These are phyloP conservation scores for Cylas formicarius DNA, from an alignment of 1,140 invertebrate species.

Conservation along the genomic window DNA sequence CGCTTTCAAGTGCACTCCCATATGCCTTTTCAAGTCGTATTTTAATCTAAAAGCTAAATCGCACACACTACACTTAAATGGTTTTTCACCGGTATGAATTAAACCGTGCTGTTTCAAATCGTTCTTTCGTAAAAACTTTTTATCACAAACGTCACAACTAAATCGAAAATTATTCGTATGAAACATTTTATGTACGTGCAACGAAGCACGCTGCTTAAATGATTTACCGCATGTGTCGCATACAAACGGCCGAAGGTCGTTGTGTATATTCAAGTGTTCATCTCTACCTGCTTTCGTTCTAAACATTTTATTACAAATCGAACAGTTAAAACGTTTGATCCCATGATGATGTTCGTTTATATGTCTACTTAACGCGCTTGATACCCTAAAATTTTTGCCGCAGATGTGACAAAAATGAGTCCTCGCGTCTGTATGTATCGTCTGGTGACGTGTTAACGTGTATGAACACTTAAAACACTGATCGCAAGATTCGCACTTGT, in stretches of 20 bases:
- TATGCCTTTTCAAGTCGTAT: constrained; percentile 30
- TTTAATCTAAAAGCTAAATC: constrained; percentile 20
- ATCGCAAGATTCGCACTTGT: constrained; percentile 44
- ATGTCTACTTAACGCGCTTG: constrained; percentile 28
- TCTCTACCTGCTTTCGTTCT: constrained; percentile 50
- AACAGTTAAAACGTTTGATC: constrained; percentile 43
- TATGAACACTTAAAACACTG: constrained; percentile 43
- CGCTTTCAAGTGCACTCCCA: constrained; percentile 18
- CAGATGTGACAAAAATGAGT: constrained; percentile 50
- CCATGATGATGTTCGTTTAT: constrained; percentile 34
- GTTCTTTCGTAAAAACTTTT: constrained; percentile 26
- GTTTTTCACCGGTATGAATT: constrained; percentile 33
- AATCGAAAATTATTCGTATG: constrained; percentile 77
- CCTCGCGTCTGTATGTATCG: constrained; percentile 46
- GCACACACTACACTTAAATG: constrained; percentile 30
- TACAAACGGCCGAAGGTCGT: constrained; percentile 54
- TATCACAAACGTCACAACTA: constrained; percentile 74
- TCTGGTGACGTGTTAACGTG: constrained; percentile 45
- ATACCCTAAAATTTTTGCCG: constrained; percentile 44
- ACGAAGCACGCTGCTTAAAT: constrained; percentile 37
- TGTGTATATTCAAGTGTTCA: constrained; percentile 59
- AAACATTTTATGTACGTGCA: constrained; percentile 93
- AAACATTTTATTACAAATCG: constrained; percentile 40
- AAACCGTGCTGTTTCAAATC: constrained; percentile 32
- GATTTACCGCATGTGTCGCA: constrained; percentile 53